These are phyloP conservation scores for Oenanthe oenanthe DNA, from an alignment of 2,113 vertebrate species.

Conservation along the genomic window DNA sequence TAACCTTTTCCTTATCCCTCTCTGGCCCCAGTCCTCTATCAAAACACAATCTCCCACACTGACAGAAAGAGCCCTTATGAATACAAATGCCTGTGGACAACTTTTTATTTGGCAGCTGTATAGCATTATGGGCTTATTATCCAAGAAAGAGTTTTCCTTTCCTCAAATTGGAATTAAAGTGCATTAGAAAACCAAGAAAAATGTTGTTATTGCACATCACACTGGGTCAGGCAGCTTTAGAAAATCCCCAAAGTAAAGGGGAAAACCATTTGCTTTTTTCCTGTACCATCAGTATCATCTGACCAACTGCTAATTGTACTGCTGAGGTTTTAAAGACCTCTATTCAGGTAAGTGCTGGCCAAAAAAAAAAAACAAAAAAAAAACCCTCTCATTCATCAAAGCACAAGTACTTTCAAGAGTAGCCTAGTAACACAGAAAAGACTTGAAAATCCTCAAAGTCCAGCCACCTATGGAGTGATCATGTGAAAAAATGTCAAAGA, in stretches of 20 bases:
- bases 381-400: slow-evolving; percentile 45
- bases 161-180: slow-evolving; percentile 50
- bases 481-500: slow-evolving; percentile 68
- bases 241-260: slow-evolving; percentile 52
- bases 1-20: slow-evolving; percentile 11
- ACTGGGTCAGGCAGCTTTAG: slow-evolving; percentile 36
- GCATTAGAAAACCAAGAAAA: slow-evolving; percentile 50
- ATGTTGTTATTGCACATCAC: slow-evolving; percentile 37
- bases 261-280: slow-evolving; percentile 17
- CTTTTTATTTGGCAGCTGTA: slow-evolving; percentile 46
- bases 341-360: slow-evolving; percentile 57
- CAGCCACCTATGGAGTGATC: slow-evolving; percentile 71
- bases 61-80: not conserved
- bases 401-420: slow-evolving; percentile 67
- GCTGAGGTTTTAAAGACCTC: slow-evolving; percentile 52
- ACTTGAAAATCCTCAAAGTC: slow-evolving; percentile 73
- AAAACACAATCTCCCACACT: not conserved
- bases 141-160: slow-evolving; percentile 15
- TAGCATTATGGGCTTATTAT: slow-evolving; percentile 31
- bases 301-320: slow-evolving; percentile 51
- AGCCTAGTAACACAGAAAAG: slow-evolving; percentile 77
- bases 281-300: slow-evolving; percentile 52
- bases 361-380: slow-evolving; percentile 38
- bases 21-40: not conserved
- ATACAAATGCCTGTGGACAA: slow-evolving; percentile 33